phyloP scores from a whole-genome alignment of 2,888 invertebrate species.

The Xanthia icteritia region DNA sequence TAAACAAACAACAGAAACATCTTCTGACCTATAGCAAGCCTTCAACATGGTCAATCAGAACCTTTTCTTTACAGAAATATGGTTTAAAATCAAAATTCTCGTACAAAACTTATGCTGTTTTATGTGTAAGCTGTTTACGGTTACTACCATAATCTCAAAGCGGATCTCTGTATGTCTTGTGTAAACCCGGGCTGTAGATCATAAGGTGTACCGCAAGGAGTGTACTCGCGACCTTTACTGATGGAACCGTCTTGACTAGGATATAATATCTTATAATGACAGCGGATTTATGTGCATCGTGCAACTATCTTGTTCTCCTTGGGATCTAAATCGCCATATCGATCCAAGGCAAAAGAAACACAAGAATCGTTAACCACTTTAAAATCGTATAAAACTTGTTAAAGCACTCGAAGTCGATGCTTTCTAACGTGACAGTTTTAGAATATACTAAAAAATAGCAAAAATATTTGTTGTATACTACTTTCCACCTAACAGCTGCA shows the following conservation, averaged over 20 bases:
- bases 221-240: constrained; percentile 70
- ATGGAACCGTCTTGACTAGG: constrained; percentile 62
- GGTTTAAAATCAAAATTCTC: constrained; percentile 66
- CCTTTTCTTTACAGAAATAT: constrained; percentile 59
- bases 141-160: constrained; percentile 76
- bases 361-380: background rate
- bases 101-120: constrained; percentile 57
- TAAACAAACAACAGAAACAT: constrained; percentile 75
- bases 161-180: constrained; percentile 72
- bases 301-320: constrained; percentile 21
- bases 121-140: constrained; percentile 55
- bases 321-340: constrained; percentile 4
- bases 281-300: constrained; percentile 47
- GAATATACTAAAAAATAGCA: constrained; percentile 7
- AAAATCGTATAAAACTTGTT: constrained; percentile 2
- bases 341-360: constrained; percentile 19
- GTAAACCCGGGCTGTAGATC: constrained; percentile 68
- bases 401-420: background rate
- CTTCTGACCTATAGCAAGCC: constrained; percentile 59
- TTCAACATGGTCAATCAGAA: constrained; percentile 40
- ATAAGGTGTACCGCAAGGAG: constrained; percentile 78
- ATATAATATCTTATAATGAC: constrained; percentile 68
- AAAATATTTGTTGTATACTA: background rate
- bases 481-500: constrained; percentile 23
- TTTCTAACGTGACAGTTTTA: constrained; percentile 1